A percentile compares a stretch with the other conserved stretches of the same genome.
These are phyloP conservation scores for Zaprionus ornatus DNA, from an alignment of 1,140 invertebrate genomes.

Conservation along the genomic window DNA sequence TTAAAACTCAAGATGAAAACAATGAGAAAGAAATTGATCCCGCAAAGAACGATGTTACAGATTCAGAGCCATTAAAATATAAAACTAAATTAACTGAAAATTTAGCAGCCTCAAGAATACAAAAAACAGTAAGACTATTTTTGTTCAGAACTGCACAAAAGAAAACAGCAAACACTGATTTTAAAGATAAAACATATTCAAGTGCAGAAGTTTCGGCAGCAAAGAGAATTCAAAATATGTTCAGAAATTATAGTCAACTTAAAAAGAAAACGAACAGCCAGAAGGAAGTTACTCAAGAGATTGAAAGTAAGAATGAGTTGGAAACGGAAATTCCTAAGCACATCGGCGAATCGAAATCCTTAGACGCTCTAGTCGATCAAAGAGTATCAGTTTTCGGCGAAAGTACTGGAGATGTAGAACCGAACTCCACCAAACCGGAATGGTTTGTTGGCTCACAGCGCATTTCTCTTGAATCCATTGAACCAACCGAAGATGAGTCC, in stretches of 20 bases:
- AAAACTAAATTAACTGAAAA: neutral
- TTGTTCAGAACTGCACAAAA: constrained; percentile 5
- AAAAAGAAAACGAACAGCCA: constrained; percentile 14
- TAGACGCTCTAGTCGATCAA: neutral
- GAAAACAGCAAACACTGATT: neutral
- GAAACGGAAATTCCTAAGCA: constrained; percentile 17
- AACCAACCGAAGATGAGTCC: neutral
- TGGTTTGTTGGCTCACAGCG: constrained; percentile 72
- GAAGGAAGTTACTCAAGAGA: neutral
- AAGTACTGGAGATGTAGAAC: neutral
- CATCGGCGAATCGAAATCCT: constrained; percentile 2
- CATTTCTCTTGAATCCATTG: constrained; percentile 43
- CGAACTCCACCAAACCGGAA: constrained; percentile 23
- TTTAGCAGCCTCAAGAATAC: constrained; percentile 51
- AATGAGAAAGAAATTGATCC: neutral
- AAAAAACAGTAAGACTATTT: constrained; percentile 37
- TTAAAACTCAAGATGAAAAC: neutral
- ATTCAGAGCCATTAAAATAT: neutral
- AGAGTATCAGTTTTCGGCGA: neutral
- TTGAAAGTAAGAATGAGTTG: neutral
- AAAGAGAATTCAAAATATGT: constrained; percentile 20
- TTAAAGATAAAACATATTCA: neutral
- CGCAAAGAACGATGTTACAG: neutral
- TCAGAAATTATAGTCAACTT: constrained; percentile 18
- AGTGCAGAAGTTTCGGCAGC: neutral